phyloP scores from a whole-genome alignment of 1,140 invertebrate genomes.

The Potamilus streckersoni region DNA sequence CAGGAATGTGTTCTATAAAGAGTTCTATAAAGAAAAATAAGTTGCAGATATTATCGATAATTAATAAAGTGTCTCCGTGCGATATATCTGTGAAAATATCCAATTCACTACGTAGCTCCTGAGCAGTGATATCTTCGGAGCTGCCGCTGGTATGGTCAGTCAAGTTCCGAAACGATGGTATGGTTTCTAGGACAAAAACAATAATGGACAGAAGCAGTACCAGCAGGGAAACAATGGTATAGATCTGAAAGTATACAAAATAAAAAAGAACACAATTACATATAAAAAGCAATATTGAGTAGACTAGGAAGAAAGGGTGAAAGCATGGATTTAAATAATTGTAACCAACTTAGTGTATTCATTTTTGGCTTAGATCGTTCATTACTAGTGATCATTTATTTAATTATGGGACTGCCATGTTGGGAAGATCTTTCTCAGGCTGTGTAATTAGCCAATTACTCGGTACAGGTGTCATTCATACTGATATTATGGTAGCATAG shows the following conservation, averaged over 20 bases:
- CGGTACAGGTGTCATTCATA: too few relatives aligned
- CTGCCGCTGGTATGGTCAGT: conserved; percentile 16
- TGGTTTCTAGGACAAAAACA: conserved; percentile 40
- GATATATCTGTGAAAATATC: conserved; percentile 29
- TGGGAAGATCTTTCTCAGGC: too few relatives aligned
- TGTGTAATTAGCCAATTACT: too few relatives aligned
- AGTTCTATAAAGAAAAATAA: conserved; percentile 39
- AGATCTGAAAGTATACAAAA: conserved; percentile 32
- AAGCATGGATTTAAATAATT: too few relatives aligned
- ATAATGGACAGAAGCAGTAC: conserved; percentile 38
- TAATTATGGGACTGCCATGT: too few relatives aligned
- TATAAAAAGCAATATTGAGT: too few relatives aligned
- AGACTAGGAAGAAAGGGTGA: too few relatives aligned
- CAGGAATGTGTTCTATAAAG: conserved; percentile 57
- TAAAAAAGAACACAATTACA: too few relatives aligned
- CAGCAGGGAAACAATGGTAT: conserved; percentile 29
- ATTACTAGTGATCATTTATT: too few relatives aligned
- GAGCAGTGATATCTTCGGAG: conserved; percentile 9
- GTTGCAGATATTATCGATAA: conserved; percentile 38
- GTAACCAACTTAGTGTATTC: too few relatives aligned
- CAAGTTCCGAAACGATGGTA: conserved; percentile 25
- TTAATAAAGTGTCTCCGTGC: conserved; percentile 23
- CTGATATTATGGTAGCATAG: too few relatives aligned
- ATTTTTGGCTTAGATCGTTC: too few relatives aligned
- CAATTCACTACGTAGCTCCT: conserved; percentile 29